Conservation (phyloP, 2,888 invertebrate species). For the Conus canariensis region DNA sequence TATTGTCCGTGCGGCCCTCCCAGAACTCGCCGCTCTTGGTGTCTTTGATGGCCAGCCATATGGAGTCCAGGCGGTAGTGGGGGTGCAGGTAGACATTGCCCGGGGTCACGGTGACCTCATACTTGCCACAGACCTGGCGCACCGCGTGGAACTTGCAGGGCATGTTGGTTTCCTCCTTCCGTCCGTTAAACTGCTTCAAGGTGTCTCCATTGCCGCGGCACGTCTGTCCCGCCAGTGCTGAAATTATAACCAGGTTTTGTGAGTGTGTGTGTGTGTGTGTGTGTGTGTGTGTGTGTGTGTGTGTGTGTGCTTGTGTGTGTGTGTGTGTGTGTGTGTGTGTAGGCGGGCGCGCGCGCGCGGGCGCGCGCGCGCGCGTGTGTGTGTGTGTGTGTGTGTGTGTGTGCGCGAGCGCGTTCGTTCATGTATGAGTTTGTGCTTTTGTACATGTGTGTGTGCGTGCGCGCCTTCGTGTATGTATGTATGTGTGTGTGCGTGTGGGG, state of each 20-base stretch:
- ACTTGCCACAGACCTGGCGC: background rate
- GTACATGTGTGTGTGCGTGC: no score
- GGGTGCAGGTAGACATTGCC: conserved; percentile 26
- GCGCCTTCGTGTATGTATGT: no score
- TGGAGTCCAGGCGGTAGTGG: background rate
- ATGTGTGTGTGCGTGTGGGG: no score
- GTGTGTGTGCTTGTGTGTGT: no score
- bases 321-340: no score
- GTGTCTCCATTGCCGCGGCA: background rate
- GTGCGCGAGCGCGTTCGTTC: no score
- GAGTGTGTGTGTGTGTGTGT: no score
- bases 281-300: no score
- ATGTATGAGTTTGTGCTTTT: no score
- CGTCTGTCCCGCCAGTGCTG: background rate
- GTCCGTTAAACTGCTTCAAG: background rate
- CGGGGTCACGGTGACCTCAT: background rate
- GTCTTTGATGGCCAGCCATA: background rate
- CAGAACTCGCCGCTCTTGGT: background rate
- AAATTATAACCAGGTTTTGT: background rate
- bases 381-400: no score
- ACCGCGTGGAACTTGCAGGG: conserved; percentile 23
- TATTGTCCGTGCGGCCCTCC: conserved; percentile 12
- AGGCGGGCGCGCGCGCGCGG: fast-evolving
- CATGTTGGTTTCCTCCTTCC: conserved; percentile 8
- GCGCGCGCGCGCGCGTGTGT: no score